phyloP scores from a whole-genome alignment of 2,888 invertebrate species.

The Platycheirus albimanus region DNA sequence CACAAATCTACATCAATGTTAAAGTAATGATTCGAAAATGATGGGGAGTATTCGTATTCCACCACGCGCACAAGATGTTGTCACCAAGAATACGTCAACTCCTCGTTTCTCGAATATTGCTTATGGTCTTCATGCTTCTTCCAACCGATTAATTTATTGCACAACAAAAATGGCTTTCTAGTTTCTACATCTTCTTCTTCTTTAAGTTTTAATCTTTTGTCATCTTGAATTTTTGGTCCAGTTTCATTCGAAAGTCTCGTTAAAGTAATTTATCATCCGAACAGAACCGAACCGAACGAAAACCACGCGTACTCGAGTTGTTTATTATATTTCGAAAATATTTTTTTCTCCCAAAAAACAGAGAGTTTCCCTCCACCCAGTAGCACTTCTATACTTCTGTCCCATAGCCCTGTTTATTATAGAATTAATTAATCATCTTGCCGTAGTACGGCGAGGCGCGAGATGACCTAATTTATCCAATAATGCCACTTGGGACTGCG shows the following conservation, averaged over 20 bases:
- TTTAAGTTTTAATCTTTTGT: not conserved
- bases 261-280: conserved; percentile 24
- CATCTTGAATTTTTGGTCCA: not conserved
- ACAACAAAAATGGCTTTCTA: not conserved
- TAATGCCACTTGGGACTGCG: not conserved
- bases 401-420: not conserved
- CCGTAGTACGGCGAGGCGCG: not conserved
- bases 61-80: not conserved
- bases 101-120: conserved; percentile 2
- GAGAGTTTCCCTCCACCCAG: too few relatives aligned
- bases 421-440: conserved; percentile 12
- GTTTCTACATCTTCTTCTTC: not conserved
- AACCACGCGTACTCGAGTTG: not conserved
- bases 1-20: conserved; percentile 9
- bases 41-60: not conserved
- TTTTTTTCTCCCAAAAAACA: not conserved
- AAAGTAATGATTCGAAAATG: conserved; percentile 11
- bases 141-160: not conserved
- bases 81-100: conserved; percentile 5
- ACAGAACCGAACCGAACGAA: not conserved
- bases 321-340: not conserved
- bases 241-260: conserved; percentile 5
- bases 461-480: conserved; percentile 15
- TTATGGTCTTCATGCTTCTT: not conserved
- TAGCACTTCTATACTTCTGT: too few relatives aligned